phyloP scores from a whole-genome alignment of 2,113 vertebrate genomes.

The Coryphaenoides rupestris region DNA sequence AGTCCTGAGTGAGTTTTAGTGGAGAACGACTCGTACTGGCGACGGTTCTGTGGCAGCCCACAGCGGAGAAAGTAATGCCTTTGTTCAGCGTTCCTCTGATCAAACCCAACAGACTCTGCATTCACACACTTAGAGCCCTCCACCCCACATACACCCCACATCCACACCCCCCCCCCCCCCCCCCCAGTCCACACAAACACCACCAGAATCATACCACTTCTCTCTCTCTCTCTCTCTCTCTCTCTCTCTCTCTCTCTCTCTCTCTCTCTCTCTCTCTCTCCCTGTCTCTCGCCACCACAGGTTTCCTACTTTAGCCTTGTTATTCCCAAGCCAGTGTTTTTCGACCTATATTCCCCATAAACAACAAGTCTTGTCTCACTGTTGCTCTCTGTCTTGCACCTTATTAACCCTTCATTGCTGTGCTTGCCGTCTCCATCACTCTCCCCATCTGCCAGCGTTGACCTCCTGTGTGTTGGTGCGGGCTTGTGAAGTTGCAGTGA shows the following conservation, averaged over 20 bases:
- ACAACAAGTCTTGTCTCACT: no score
- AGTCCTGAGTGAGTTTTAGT: background rate
- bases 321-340: no score
- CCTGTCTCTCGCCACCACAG: background rate
- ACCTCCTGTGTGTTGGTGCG: constrained; percentile 9
- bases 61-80: background rate
- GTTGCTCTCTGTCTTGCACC: no score
- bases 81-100: background rate
- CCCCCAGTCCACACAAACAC: background rate
- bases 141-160: background rate
- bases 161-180: no score
- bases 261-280: no score
- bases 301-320: background rate
- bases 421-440: background rate
- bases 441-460: constrained; percentile 1
- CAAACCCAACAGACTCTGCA: constrained; percentile 6
- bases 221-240: constrained; percentile 4
- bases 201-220: background rate
- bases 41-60: background rate
- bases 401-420: no score
- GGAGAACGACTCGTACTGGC: background rate
- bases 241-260: constrained; percentile 28
- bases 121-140: constrained; percentile 1
- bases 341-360: no score
- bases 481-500: constrained; percentile 89